phyloP scores from a whole-genome alignment of 2,888 invertebrate species.

The Druceiella hillmani region DNA sequence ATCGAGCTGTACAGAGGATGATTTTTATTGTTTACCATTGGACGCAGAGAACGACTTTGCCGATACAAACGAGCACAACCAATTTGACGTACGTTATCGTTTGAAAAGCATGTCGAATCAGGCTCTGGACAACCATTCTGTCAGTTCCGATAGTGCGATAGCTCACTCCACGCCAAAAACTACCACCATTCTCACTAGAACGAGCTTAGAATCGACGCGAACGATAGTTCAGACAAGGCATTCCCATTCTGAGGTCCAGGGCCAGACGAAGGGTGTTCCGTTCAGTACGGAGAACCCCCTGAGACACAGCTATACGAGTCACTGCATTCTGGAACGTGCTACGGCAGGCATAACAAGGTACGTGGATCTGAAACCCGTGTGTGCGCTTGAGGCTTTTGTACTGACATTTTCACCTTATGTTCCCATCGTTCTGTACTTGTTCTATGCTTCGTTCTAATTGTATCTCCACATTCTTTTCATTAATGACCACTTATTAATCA shows the following conservation, averaged over 20 bases:
- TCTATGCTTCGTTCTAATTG: too few species aligned
- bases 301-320: constrained; percentile 39
- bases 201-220: constrained; percentile 1
- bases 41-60: constrained; percentile 30
- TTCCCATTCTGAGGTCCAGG: too few species aligned
- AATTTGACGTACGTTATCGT: constrained; percentile 32
- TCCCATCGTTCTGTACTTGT: too few species aligned
- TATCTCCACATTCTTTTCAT: too few species aligned
- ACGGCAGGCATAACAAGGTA: constrained; percentile 1
- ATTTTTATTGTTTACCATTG: constrained; percentile 43
- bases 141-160: constrained; percentile 16
- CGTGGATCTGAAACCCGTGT: not conserved
- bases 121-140: constrained; percentile 26
- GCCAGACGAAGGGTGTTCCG: too few species aligned
- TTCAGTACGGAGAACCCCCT: constrained; percentile 20
- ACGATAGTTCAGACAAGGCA: too few species aligned
- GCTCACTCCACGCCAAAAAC: constrained; percentile 36
- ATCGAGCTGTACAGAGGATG: constrained; percentile 44
- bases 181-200: not conserved
- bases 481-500: too few species aligned
- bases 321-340: constrained; percentile 33
- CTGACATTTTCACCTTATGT: too few species aligned
- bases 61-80: constrained; percentile 28
- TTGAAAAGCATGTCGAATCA: constrained; percentile 32
- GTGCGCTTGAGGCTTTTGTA: too few species aligned